phyloP scores from a whole-genome alignment of 2,797 vertebrate species.

The Sphenodon punctatus region DNA sequence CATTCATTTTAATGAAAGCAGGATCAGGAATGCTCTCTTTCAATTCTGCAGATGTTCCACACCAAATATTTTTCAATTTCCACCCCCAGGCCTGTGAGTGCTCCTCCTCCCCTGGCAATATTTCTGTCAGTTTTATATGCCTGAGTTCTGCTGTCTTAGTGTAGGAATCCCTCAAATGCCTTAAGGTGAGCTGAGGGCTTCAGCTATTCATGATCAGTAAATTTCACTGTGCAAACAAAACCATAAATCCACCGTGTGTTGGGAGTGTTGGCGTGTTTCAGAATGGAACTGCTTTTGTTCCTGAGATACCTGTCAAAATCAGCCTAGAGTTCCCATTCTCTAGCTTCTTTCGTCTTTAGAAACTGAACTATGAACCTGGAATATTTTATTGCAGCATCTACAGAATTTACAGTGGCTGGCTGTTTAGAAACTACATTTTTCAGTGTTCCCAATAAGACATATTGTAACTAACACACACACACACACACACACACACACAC shows the following conservation, averaged over 20 bases:
- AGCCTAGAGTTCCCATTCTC: constrained; percentile 43
- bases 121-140: constrained; percentile 30
- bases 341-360: constrained; percentile 61
- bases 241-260: constrained; percentile 23
- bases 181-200: constrained; percentile 49
- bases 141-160: not conserved
- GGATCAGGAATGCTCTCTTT: not conserved
- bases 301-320: constrained; percentile 29
- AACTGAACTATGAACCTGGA: constrained; percentile 42
- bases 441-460: constrained; percentile 34
- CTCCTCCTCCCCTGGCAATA: constrained; percentile 10
- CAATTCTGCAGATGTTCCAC: not conserved
- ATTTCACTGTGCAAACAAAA: constrained; percentile 54
- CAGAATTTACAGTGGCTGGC: constrained; percentile 55
- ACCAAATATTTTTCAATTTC: not conserved
- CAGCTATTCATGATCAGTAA: constrained; percentile 49
- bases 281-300: constrained; percentile 47
- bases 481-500: no score
- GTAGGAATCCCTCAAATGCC: not conserved
- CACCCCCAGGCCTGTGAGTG: not conserved
- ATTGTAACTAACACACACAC: constrained; percentile 19
- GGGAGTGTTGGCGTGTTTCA: constrained; percentile 40
- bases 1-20: not conserved
- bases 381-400: constrained; percentile 55
- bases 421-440: constrained; percentile 46